Evolutionary conservation across 2,113 vertebrate genomes (phyloP).

Genomic region (Danio rerio): DNA sequence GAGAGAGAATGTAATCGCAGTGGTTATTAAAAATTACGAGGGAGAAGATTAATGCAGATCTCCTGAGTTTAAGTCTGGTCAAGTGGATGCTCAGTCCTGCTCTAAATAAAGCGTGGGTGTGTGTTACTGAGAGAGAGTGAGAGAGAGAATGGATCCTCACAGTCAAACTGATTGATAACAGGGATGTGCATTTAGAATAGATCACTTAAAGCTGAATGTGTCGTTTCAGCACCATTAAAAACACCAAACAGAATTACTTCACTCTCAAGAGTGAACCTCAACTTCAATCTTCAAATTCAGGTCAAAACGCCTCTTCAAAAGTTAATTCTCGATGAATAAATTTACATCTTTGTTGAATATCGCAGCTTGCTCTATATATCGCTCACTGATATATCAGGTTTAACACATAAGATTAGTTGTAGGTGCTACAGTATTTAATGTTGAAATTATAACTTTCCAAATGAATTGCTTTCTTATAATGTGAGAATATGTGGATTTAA

Average conservation of each 20-base stretch:
- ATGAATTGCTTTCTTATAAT: background rate
- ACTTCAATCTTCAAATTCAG: background rate
- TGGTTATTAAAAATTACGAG: slow-evolving; percentile 41
- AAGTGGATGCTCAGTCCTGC: slow-evolving; percentile 38
- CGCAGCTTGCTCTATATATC: background rate
- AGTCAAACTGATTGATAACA: slow-evolving; percentile 7
- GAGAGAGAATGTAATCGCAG: slow-evolving; percentile 20
- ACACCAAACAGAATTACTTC: slow-evolving; percentile 10
- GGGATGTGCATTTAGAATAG: background rate
- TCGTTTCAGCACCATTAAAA: background rate
- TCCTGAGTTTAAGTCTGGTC: slow-evolving; percentile 13
- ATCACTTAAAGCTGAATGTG: background rate
- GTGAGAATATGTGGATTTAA: slow-evolving; percentile 26
- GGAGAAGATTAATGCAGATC: slow-evolving; percentile 38
- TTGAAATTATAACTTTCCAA: background rate
- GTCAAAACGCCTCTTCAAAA: background rate
- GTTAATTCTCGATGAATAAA: background rate
- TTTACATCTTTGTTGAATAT: background rate
- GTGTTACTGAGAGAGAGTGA: background rate
- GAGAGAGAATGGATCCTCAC: background rate
- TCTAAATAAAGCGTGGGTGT: slow-evolving; percentile 33
- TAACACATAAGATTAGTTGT: background rate
- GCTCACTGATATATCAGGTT: no score
- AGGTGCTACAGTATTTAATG: background rate
- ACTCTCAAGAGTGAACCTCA: background rate